These are phyloP conservation scores for Zaprionus ornatus DNA, from an alignment of 1,140 invertebrate species.

Conservation along the genomic window DNA sequence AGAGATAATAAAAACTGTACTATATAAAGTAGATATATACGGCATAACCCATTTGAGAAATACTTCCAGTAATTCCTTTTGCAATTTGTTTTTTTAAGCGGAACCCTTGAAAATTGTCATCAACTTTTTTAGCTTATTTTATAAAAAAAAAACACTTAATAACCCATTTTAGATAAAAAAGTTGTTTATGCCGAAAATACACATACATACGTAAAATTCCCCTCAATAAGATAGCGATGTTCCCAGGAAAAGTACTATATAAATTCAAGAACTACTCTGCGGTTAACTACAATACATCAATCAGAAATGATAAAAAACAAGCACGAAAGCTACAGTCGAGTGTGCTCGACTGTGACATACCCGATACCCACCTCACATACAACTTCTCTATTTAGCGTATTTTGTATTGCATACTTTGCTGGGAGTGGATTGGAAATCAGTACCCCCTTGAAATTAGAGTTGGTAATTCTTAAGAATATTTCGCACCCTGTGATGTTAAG, in stretches of 20 bases:
- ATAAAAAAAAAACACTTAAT: background rate
- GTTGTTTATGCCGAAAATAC: background rate
- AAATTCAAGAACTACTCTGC: background rate
- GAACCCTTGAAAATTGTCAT: background rate
- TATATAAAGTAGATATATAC: background rate
- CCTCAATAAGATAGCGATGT: background rate
- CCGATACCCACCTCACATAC: too few relatives aligned
- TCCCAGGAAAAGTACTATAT: background rate
- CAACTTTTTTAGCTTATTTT: background rate
- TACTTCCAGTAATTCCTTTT: background rate
- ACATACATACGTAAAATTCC: background rate
- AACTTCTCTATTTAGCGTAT: too few relatives aligned
- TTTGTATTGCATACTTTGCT: too few relatives aligned
- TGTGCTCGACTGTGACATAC: too few relatives aligned
- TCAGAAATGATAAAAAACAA: constrained; percentile 13
- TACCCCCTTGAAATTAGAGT: too few relatives aligned
- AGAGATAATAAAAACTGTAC: constrained; percentile 20
- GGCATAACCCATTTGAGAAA: background rate
- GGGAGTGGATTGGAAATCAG: too few relatives aligned
- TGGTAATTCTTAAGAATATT: too few relatives aligned
- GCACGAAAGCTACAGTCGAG: too few relatives aligned
- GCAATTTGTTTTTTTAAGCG: too few relatives aligned
- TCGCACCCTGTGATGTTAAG: too few relatives aligned
- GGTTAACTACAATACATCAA: constrained; percentile 19
- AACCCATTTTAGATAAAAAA: background rate